Base-by-base conservation (phyloP, 2,888 invertebrate genomes). In the Mesorhabditis belari region DNA sequence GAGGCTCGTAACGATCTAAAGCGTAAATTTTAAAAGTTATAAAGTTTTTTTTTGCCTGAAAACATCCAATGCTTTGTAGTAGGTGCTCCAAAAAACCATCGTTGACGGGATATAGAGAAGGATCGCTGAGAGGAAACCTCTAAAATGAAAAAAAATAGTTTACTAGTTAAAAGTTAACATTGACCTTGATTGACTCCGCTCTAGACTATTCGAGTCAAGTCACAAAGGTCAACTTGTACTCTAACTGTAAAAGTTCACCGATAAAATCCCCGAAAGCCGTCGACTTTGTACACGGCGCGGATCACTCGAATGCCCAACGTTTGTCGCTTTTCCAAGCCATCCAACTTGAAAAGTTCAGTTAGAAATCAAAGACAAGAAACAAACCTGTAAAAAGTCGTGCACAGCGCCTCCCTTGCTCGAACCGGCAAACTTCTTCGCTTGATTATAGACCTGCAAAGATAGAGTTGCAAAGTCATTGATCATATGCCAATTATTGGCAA, bases 1-100 rank as follows among this genome's bases (percentile, higher is more conserved):
- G 12, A 51, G 17, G 25, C 19, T 50, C 17, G 4, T 26, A 50
- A 24, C 35, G 35, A 17, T 19, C 25, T 9, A 54, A 54, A 54
- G 17, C 3, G n/a, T 2, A 17, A 12, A 24, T 54, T 26, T 17
- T 54, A 9, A 26, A 2, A 26, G 26, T 23, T 12, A 2, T 26
- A 54, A 25, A 27, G n/a, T n/a, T 17, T 19, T n/a, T n/a, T n/a
- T n/a, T n/a, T 6, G 26, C 49, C 71, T 25, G 49, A 71, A 71
- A 3, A 68, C 51, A 25, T 64, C 60, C 23, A 76, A 61, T 12
- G 68, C 67, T 25, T 72, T 70, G 68, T 79, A 79, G 57, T 79
- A 79, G 4, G 74, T 71, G 3, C 70, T 69, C 79, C 79, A 79
- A 64, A 79, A 79, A 25, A 79, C 74, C 78, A 79, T 77, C 9